Conservation (phyloP, 2,888 invertebrate genomes). For the Tuta absoluta region DNA sequence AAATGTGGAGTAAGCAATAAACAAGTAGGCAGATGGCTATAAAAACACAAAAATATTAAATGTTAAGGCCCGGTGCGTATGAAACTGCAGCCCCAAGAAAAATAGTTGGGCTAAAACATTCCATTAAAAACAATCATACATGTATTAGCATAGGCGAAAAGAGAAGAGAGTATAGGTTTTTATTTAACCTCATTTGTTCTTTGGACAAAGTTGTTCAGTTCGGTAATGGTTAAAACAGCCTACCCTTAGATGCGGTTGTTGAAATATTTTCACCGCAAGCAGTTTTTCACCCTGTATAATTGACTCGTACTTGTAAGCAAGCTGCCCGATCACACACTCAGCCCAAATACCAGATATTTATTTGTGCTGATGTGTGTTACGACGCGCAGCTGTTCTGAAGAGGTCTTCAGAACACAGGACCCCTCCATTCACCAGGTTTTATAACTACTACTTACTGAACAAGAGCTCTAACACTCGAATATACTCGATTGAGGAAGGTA, state of each 20-base stretch:
- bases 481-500: not conserved
- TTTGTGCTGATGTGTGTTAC: conserved; percentile 11
- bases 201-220: not conserved
- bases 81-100: no score
- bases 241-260: not conserved
- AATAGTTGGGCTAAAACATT: no score
- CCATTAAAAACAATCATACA: no score
- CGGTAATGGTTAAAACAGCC: no score
- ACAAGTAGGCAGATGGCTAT: not conserved
- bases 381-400: conserved; percentile 57
- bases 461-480: not conserved
- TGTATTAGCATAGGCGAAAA: no score
- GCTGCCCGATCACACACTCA: not conserved
- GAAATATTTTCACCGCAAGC: not conserved
- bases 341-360: conserved; percentile 2
- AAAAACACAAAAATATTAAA: no score
- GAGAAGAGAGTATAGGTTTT: no score
- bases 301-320: not conserved
- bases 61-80: no score
- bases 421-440: conserved; percentile 40
- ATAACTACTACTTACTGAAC: not conserved
- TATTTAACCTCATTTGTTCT: no score
- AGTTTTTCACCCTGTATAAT: not conserved
- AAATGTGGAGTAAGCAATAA: conserved; percentile 13
- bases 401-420: conserved; percentile 50